These are phyloP conservation scores for Dendrophyllia cribrosa DNA, from an alignment of 64 coral and sea anemone genomes.

Conservation along the genomic window DNA sequence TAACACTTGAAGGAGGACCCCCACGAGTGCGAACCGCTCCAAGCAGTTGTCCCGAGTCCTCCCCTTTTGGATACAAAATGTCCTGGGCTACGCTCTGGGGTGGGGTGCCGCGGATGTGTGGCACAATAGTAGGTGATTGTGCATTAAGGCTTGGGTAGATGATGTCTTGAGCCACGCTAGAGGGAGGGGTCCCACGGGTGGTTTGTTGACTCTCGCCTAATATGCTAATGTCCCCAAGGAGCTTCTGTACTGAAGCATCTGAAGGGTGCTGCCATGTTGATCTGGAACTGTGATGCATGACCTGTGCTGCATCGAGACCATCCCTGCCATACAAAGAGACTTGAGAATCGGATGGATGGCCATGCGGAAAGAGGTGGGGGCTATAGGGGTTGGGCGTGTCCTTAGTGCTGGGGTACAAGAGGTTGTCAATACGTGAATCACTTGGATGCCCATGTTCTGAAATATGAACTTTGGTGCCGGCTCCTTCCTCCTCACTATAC, in stretches of 20 bases:
- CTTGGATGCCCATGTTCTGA: conserved; percentile 37
- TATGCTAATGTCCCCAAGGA: conserved; percentile 69
- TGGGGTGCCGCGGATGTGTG: conserved; percentile 42
- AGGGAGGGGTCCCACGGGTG: conserved; percentile 81
- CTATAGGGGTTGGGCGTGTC: neutral
- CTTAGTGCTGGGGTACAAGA: neutral
- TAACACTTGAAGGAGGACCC: conserved; percentile 48
- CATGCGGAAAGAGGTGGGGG: neutral
- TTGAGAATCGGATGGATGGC: conserved; percentile 74
- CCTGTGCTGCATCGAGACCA: neutral
- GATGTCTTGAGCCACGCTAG: conserved; percentile 71
- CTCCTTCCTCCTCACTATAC: neutral
- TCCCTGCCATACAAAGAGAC: neutral
- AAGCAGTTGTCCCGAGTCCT: neutral
- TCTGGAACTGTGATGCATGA: conserved; percentile 56
- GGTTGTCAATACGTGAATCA: neutral
- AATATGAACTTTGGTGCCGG: neutral
- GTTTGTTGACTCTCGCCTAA: conserved; percentile 59
- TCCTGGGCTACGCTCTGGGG: conserved; percentile 72
- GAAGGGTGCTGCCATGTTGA: conserved; percentile 83
- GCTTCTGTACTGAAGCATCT: conserved; percentile 78
- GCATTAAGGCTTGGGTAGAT: conserved; percentile 46
- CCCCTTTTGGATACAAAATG: conserved; percentile 67
- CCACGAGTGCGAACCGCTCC: neutral
- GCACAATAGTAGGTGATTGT: neutral